These are phyloP conservation scores for Catharus fuscescens DNA, from an alignment of 2,113 vertebrate genomes.

Conservation along the genomic window DNA sequence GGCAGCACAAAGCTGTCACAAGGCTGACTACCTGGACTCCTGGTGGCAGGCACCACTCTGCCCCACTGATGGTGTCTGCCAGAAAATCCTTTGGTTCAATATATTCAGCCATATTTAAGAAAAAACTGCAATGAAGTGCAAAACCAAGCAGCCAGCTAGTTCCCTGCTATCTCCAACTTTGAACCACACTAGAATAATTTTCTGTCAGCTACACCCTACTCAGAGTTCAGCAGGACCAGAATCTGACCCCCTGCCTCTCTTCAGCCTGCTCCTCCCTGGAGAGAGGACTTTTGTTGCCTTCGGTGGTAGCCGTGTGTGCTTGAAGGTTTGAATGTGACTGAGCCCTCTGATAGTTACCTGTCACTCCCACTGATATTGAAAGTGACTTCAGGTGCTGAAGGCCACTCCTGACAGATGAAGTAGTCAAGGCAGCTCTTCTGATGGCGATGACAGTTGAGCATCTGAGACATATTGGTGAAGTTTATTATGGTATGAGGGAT, in stretches of 20 bases:
- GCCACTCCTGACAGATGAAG: neutral
- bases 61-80: neutral
- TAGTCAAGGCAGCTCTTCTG: neutral
- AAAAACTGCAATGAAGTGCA: neutral
- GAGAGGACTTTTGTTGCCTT: neutral
- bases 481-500: neutral
- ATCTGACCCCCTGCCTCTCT: neutral
- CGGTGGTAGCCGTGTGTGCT: neutral
- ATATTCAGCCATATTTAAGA: neutral
- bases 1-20: slow-evolving; percentile 23
- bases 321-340: neutral
- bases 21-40: slow-evolving; percentile 29
- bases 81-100: neutral
- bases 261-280: neutral
- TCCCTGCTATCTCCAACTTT: neutral
- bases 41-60: neutral
- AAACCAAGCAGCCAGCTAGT: neutral
- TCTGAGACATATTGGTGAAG: neutral
- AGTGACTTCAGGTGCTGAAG: neutral
- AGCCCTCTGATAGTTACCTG: neutral
- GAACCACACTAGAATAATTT: neutral
- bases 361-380: neutral
- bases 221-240: neutral
- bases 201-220: neutral
- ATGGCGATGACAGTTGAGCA: neutral